A percentile compares a stretch with the other conserved stretches of the same genome.
These are phyloP conservation scores for Danio tinwini DNA, from an alignment of 2,797 vertebrate genomes.

Conservation along the genomic window DNA sequence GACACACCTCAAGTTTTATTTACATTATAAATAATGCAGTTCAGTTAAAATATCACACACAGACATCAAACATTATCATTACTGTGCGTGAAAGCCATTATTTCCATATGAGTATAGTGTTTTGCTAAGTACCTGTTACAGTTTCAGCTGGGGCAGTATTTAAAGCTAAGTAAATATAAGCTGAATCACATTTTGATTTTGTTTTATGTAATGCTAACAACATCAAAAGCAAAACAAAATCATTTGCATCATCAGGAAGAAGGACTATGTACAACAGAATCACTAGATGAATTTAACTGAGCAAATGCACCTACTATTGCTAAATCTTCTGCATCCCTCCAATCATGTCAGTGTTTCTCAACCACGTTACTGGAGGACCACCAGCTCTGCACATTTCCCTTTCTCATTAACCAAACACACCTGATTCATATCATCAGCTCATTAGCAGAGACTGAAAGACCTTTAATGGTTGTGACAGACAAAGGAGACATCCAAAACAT, in stretches of 20 bases:
- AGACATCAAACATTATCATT: slow-evolving; percentile 1
- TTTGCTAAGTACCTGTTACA: slow-evolving; percentile 28
- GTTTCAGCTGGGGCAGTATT: not conserved
- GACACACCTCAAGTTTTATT: slow-evolving; percentile 51
- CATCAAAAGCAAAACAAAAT: not conserved
- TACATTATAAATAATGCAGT: slow-evolving; percentile 60
- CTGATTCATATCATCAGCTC: no score
- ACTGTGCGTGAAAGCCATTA: not conserved
- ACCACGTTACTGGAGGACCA: no score
- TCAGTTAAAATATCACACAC: slow-evolving; percentile 42
- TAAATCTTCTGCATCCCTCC: not conserved
- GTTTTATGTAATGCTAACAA: not conserved
- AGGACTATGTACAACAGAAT: not conserved
- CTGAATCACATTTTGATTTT: not conserved
- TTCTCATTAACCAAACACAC: no score
- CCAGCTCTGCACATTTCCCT: no score
- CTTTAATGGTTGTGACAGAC: no score
- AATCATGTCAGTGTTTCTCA: not conserved
- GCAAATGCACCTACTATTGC: not conserved
- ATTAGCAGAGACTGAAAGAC: no score
- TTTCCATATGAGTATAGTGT: slow-evolving; percentile 30
- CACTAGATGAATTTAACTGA: not conserved
- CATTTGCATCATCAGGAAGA: not conserved
- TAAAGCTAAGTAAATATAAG: no score
- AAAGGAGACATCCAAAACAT: no score